Percentiles rank a stretch among this genome's conserved stretches.
Evolutionary conservation across 2,888 invertebrate species (phyloP).

Genomic region (Metallyticus violacea): DNA sequence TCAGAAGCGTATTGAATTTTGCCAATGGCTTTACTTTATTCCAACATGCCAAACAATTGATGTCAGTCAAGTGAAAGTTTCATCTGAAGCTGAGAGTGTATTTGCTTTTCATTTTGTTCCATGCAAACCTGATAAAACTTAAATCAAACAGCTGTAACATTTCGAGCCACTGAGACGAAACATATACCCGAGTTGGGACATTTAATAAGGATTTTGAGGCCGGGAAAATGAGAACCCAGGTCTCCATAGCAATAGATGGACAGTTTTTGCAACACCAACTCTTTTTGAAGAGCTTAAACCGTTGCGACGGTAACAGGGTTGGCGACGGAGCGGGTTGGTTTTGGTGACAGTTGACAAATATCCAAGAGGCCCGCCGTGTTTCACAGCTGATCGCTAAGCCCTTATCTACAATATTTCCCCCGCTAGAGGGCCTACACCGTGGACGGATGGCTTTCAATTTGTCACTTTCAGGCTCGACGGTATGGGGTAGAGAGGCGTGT

Average conservation of each 20-base stretch:
- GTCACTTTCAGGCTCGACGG: slow-evolving; percentile 24
- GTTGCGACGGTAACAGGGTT: not conserved
- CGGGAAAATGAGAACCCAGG: not conserved
- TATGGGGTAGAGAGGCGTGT: slow-evolving; percentile 19
- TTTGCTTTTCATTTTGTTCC: no score
- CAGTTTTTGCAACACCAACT: not conserved
- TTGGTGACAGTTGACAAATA: slow-evolving; percentile 26
- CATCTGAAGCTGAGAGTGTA: no score
- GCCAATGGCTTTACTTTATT: no score
- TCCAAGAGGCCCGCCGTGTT: not conserved
- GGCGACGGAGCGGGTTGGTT: not conserved
- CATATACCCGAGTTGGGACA: no score
- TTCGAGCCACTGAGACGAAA: no score
- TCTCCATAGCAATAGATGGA: not conserved
- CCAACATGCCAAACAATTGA: no score
- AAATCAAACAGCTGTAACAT: no score
- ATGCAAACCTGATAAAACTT: no score
- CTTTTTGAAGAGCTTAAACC: no score
- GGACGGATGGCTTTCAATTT: slow-evolving; percentile 25
- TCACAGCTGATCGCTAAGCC: slow-evolving; percentile 17
- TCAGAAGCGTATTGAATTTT: no score
- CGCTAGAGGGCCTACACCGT: not conserved
- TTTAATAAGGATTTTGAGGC: no score
- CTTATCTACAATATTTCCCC: slow-evolving; percentile 17
- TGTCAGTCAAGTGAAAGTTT: no score